These are phyloP conservation scores for Podarcis cretensis DNA, from an alignment of 2,113 vertebrate species.

Conservation along the genomic window DNA sequence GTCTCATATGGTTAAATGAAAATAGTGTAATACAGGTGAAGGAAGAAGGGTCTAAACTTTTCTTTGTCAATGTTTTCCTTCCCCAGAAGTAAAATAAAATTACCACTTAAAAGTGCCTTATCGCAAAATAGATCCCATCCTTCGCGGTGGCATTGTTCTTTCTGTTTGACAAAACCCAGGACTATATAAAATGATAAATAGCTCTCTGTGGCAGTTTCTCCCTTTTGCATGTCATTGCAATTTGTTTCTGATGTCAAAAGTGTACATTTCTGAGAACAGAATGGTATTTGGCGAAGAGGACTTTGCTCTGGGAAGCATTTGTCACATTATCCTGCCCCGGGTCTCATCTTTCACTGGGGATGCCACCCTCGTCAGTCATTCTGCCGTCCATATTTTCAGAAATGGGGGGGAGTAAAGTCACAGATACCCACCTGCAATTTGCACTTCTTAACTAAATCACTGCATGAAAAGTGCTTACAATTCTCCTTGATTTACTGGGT, in stretches of 20 bases:
- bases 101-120: slow-evolving; percentile 34
- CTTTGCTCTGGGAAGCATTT: slow-evolving; percentile 41
- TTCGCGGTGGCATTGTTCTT: slow-evolving; percentile 20
- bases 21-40: not conserved
- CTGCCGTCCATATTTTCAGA: not conserved
- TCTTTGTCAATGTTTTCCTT: slow-evolving; percentile 5
- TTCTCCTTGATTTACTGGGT: slow-evolving; percentile 33
- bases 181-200: slow-evolving; percentile 34
- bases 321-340: slow-evolving; percentile 6
- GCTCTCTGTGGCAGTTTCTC: slow-evolving; percentile 20
- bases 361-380: not conserved
- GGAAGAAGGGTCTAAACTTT: slow-evolving; percentile 28
- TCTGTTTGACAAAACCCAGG: slow-evolving; percentile 46
- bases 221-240: slow-evolving; percentile 24
- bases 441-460: not conserved
- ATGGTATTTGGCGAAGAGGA: slow-evolving; percentile 15
- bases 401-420: not conserved
- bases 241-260: slow-evolving; percentile 62
- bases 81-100: slow-evolving; percentile 32
- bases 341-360: slow-evolving; percentile 41
- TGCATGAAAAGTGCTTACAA: slow-evolving; percentile 1
- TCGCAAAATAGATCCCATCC: slow-evolving; percentile 51
- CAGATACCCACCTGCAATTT: not conserved
- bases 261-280: slow-evolving; percentile 22
- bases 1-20: not conserved